Evolutionary conservation across 2,797 vertebrate genomes (phyloP).

Genomic region (Hydrophis major): DNA sequence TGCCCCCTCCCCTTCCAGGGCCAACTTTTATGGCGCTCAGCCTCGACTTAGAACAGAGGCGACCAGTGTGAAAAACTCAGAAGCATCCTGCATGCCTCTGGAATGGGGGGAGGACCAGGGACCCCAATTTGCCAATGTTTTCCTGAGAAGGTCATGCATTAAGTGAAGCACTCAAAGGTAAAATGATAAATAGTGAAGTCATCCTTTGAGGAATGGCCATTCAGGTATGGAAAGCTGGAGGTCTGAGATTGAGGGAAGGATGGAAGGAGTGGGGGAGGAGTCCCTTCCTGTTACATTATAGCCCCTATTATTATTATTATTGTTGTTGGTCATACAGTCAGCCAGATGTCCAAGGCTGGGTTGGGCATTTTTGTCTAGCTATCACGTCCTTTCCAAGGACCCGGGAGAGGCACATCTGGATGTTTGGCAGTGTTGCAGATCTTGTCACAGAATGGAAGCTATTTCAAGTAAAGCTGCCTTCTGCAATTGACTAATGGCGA

Average conservation of each 20-base stretch:
- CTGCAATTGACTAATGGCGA: too few relatives aligned
- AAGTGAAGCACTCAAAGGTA: conserved; percentile 66
- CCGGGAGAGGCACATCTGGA: too few relatives aligned
- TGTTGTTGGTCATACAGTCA: too few relatives aligned
- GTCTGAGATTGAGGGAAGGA: conserved; percentile 20
- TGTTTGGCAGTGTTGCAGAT: too few relatives aligned
- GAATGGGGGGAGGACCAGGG: conserved; percentile 86
- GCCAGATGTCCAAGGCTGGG: too few relatives aligned
- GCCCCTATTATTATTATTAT: conserved; percentile 2
- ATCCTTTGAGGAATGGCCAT: conserved; percentile 53
- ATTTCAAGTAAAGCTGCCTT: too few relatives aligned
- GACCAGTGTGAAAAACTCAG: conserved; percentile 84
- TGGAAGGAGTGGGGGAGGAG: not conserved
- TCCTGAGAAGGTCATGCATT: conserved; percentile 82
- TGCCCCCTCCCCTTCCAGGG: conserved; percentile 75
- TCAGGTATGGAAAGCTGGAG: conserved; percentile 63
- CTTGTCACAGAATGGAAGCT: too few relatives aligned
- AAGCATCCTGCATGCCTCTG: conserved; percentile 79
- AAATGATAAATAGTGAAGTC: conserved; percentile 71
- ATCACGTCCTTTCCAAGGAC: too few relatives aligned
- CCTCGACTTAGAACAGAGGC: conserved; percentile 82
- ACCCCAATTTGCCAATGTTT: conserved; percentile 92
- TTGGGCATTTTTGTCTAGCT: too few relatives aligned
- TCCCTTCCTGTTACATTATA: conserved; percentile 43
- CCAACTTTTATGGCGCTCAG: conserved; percentile 64